phyloP scores from a whole-genome alignment of 2,888 invertebrate genomes.

The Coecobrya sp. region DNA sequence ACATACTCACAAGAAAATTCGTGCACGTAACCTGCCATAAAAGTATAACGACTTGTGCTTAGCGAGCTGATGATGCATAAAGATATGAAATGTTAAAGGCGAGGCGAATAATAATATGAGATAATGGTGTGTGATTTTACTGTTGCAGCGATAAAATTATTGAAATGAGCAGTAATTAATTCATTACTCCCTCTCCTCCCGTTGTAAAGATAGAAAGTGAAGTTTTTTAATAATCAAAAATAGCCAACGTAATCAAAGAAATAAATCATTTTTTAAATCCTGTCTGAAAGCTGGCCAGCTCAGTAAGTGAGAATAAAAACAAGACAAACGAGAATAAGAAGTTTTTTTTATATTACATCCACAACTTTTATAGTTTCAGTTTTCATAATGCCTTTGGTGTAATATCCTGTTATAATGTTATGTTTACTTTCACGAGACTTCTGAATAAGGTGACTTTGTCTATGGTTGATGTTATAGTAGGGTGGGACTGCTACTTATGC shows the following conservation, averaged over 20 bases:
- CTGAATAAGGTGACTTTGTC: neutral
- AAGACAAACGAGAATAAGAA: neutral
- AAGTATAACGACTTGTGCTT: neutral
- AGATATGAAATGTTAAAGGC: neutral
- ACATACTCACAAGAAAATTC: conserved; percentile 17
- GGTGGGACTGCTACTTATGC: neutral
- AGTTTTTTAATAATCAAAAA: conserved; percentile 53
- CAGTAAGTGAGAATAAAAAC: neutral
- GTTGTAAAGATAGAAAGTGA: conserved; percentile 71
- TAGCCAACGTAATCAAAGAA: conserved; percentile 60
- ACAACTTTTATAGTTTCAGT: neutral
- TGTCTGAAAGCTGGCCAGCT: conserved; percentile 41
- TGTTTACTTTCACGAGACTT: neutral
- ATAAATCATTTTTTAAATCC: conserved; percentile 72
- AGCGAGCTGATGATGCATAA: neutral
- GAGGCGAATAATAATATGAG: conserved; percentile 7
- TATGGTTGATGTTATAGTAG: neutral
- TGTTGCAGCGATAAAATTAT: conserved; percentile 67
- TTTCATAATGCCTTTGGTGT: neutral
- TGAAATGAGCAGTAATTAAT: conserved; percentile 71
- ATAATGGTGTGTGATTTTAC: conserved; percentile 32
- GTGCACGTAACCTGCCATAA: conserved; percentile 27
- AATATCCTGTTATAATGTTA: conserved; percentile 13
- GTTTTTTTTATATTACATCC: conserved; percentile 21
- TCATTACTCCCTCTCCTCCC: conserved; percentile 17